phyloP scores from a whole-genome alignment of 2,888 invertebrate genomes.

The Icerya purchasi region DNA sequence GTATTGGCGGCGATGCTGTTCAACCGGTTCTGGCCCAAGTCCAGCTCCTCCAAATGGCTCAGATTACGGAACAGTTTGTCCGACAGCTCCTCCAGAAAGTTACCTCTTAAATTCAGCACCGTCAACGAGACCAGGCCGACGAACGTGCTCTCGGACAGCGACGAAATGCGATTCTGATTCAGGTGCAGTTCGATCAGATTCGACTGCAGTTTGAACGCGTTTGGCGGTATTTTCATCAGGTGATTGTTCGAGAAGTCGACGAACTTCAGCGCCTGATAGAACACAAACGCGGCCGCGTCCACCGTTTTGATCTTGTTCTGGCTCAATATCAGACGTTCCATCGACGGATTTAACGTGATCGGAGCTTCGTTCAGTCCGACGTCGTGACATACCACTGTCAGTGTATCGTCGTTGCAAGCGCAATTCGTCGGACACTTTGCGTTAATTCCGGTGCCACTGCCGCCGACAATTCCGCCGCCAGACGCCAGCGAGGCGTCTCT shows the following conservation, averaged over 20 bases:
- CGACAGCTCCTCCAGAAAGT: constrained; percentile 56
- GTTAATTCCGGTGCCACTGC: constrained; percentile 22
- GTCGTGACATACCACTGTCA: constrained; percentile 65
- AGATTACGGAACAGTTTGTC: constrained; percentile 51
- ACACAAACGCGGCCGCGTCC: constrained; percentile 56
- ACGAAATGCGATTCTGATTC: constrained; percentile 65
- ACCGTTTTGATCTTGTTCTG: constrained; percentile 73
- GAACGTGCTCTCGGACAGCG: constrained; percentile 56
- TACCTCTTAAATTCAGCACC: constrained; percentile 58
- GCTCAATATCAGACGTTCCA: constrained; percentile 59
- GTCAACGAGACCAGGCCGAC: constrained; percentile 53
- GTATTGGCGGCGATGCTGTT: constrained; percentile 54
- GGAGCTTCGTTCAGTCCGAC: constrained; percentile 73
- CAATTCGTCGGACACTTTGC: constrained; percentile 73
- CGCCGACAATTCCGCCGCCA: too few species aligned
- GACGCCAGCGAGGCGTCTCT: too few species aligned
- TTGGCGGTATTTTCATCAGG: constrained; percentile 54
- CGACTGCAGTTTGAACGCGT: constrained; percentile 57
- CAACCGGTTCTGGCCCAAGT: constrained; percentile 67
- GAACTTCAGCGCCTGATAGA: constrained; percentile 66
- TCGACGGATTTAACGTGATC: constrained; percentile 75
- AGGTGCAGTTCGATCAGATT: constrained; percentile 63
- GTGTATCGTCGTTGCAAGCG: constrained; percentile 70
- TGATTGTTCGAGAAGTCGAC: constrained; percentile 68
- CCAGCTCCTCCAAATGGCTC: constrained; percentile 57